Base-by-base conservation (phyloP, 2,113 vertebrate genomes). In the Terrapene triunguis region DNA sequence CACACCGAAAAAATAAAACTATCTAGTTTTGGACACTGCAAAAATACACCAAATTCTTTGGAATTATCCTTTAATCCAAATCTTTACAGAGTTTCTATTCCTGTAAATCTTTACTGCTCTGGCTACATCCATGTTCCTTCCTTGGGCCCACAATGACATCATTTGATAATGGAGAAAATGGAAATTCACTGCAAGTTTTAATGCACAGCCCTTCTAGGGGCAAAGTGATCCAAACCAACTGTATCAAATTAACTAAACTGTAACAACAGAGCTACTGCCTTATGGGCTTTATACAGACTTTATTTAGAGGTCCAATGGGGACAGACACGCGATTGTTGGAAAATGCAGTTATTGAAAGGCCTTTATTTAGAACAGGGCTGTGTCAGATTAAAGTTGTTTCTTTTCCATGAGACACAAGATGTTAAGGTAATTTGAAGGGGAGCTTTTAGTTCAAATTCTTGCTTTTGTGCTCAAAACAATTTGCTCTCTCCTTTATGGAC, bases 11-110 rank as follows among this genome's bases (percentile, higher is more conserved):
- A 89, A 47, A 78, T 44, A 85, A 84, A 1, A 0, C 29, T 82
- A 35, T 88, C 87, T 59, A 5, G 82, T 53, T 95, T 95, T 55
- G 84, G 87, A 84, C 82, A 9, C 74, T 94, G 92, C 90, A 69
- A 97, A 96, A 95, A 79, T 59, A 65, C 17, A 95, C 62, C 83
- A 88, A 51, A 10, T 93, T 91, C 80, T 93, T 57, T 96, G 89
- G 88, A 98, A 96, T 72, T 27, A 94, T 27, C 1, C 10, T 35
- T 32, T 59, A 93, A 88, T 4, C 79, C 82, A 85, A 53, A 85
- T 82, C 9, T 27, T 25, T 93, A 65, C 38, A 72, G 76, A 80
- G 93, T 35, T 16, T 95, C 85, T 94, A 48, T 25, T 96, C 7
- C 82, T 80, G 8, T 27, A 42, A 96, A 95, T 85, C 96, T 89